phyloP scores from a whole-genome alignment of 1,140 invertebrate genomes.

The Drosophila parabipectinata region DNA sequence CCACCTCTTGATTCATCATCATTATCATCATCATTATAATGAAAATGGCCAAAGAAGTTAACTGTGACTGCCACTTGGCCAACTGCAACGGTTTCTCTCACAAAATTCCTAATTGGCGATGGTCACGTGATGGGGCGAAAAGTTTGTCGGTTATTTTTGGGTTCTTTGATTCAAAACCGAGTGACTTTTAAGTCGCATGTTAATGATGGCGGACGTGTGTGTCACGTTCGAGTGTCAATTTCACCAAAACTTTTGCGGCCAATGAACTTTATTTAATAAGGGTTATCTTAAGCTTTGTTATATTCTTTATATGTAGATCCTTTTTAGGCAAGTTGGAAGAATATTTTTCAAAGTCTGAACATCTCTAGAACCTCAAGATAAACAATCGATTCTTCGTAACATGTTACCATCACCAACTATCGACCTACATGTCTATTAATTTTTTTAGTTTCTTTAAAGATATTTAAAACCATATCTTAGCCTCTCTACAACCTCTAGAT shows the following conservation, averaged over 20 bases:
- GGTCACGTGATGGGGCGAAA: slow-evolving; percentile 20
- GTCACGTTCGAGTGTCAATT: neutral
- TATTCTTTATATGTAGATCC: no score
- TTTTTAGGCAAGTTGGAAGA: no score
- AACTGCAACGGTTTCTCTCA: slow-evolving; percentile 4
- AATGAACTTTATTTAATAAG: neutral
- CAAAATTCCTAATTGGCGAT: slow-evolving; percentile 24
- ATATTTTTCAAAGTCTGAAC: no score
- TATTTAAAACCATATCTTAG: no score
- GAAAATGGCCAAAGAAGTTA: slow-evolving; percentile 57
- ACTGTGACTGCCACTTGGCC: slow-evolving; percentile 8
- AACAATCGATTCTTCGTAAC: no score
- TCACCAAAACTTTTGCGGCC: neutral
- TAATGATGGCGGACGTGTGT: slow-evolving; percentile 11
- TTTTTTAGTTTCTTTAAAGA: no score
- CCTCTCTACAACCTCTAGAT: no score
- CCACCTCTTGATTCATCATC: neutral
- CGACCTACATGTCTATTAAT: no score
- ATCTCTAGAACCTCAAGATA: no score
- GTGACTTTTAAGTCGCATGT: slow-evolving; percentile 1
- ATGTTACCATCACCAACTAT: no score
- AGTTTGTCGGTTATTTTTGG: neutral
- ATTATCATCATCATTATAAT: slow-evolving; percentile 73
- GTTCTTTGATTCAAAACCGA: neutral
- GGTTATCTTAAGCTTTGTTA: no score